A percentile compares a stretch with the other conserved stretches of the same genome.
Conservation (phyloP, 2,797 vertebrate genomes). For the Acanthurus leucopareius region DNA sequence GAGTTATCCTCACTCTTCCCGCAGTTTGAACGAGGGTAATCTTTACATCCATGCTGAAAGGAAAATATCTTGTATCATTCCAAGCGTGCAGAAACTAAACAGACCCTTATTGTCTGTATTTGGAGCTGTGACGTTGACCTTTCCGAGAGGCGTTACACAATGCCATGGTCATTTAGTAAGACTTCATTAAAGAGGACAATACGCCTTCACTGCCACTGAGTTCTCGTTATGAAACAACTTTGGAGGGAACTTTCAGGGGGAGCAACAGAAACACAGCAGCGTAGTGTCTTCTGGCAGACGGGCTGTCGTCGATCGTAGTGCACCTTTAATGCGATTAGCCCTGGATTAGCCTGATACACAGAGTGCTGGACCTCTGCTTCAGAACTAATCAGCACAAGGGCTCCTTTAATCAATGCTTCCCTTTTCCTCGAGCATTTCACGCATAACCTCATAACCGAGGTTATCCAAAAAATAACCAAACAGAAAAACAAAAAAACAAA, state of each 20-base stretch:
- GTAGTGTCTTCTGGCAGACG: constrained; percentile 22
- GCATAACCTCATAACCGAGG: not conserved
- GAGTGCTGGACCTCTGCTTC: constrained; percentile 40
- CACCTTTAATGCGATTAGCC: constrained; percentile 77
- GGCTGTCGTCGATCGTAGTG: constrained; percentile 30
- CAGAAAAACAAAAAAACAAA: too few species aligned
- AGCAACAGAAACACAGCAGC: constrained; percentile 4
- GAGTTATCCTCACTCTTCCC: not conserved
- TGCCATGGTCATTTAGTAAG: not conserved
- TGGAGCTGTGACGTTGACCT: constrained; percentile 1
- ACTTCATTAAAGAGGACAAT: constrained; percentile 19
- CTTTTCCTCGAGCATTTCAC: not conserved
- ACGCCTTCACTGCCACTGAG: not conserved
- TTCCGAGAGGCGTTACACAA: constrained; percentile 6
- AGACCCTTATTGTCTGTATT: constrained; percentile 31
- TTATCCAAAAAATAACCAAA: not conserved
- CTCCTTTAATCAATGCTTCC: constrained; percentile 32
- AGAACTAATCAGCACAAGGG: constrained; percentile 39
- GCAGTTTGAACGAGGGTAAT: not conserved
- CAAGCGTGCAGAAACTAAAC: constrained; percentile 1
- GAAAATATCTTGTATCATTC: constrained; percentile 28
- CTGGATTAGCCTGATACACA: constrained; percentile 73
- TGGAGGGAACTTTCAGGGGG: not conserved
- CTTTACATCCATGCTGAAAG: not conserved
- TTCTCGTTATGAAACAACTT: constrained; percentile 6